These are phyloP conservation scores for Rapana venosa DNA, from an alignment of 2,888 invertebrate species.

Conservation along the genomic window DNA sequence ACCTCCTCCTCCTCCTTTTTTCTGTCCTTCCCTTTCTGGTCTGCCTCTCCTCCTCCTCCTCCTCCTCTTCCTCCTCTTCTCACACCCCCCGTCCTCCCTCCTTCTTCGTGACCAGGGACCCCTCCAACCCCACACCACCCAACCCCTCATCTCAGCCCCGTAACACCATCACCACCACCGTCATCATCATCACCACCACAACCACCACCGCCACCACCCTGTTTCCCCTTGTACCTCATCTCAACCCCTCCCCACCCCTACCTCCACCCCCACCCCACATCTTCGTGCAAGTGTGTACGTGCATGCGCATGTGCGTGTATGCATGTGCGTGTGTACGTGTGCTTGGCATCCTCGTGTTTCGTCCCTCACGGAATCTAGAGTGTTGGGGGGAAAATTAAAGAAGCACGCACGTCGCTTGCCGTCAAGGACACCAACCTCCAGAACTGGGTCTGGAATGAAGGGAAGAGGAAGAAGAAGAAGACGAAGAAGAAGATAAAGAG, in stretches of 20 bases:
- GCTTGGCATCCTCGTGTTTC: conserved; percentile 40
- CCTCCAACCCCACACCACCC: neutral
- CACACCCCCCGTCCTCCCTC: neutral
- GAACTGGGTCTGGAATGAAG: no score
- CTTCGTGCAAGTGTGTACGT: conserved; percentile 5
- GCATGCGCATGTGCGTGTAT: conserved; percentile 30
- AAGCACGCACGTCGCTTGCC: conserved; percentile 37
- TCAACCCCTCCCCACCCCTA: neutral
- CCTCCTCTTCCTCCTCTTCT: neutral
- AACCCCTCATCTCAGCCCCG: neutral
- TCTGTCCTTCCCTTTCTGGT: conserved; percentile 10
- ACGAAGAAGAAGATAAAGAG: neutral
- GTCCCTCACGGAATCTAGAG: conserved; percentile 42
- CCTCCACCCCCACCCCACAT: neutral
- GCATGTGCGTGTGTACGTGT: conserved; percentile 39
- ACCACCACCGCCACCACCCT: neutral
- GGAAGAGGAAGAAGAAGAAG: neutral
- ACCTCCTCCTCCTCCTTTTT: neutral
- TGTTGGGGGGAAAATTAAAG: conserved; percentile 45
- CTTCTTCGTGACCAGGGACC: conserved; percentile 25
- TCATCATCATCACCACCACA: neutral
- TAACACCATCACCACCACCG: neutral
- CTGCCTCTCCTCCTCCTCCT: neutral
- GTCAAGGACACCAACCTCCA: conserved; percentile 29
- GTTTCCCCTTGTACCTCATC: neutral